phyloP scores from a whole-genome alignment of 2,888 invertebrate species.

The Leucoptera coffeella region DNA sequence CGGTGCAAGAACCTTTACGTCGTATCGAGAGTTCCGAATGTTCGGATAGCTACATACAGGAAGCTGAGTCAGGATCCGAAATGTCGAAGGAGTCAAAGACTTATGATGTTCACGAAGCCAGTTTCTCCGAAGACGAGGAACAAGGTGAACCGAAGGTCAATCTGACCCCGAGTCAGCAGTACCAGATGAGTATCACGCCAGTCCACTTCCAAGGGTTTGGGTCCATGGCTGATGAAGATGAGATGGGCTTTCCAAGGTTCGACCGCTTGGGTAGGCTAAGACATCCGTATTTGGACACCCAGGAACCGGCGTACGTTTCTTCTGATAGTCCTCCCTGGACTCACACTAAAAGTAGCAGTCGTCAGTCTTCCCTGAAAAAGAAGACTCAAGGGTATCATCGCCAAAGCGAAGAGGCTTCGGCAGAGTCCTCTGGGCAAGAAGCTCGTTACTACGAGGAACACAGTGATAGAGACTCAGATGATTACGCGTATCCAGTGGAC shows the following conservation, averaged over 20 bases:
- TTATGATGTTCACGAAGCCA: constrained; percentile 27
- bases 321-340: constrained; percentile 42
- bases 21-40: constrained; percentile 59
- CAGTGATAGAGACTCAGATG: constrained; percentile 42
- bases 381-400: too few species aligned
- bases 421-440: constrained; percentile 24
- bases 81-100: constrained; percentile 48
- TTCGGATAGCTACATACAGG: constrained; percentile 64
- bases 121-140: constrained; percentile 54
- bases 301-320: constrained; percentile 36
- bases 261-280: constrained; percentile 53
- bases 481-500: constrained; percentile 44
- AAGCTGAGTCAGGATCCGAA: constrained; percentile 57
- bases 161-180: constrained; percentile 30
- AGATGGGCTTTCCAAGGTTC: constrained; percentile 60
- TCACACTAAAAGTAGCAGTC: constrained; percentile 41
- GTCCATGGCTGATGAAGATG: constrained; percentile 58
- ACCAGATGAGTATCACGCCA: constrained; percentile 37
- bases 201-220: constrained; percentile 57
- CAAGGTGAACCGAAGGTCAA: constrained; percentile 37
- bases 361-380: constrained; percentile 41
- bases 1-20: constrained; percentile 35
- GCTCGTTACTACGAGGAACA: constrained; percentile 34
- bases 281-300: constrained; percentile 44
- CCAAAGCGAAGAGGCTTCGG: too few species aligned